Conservation (phyloP, 2,888 invertebrate genomes). For the Apocheima hispidaria region DNA sequence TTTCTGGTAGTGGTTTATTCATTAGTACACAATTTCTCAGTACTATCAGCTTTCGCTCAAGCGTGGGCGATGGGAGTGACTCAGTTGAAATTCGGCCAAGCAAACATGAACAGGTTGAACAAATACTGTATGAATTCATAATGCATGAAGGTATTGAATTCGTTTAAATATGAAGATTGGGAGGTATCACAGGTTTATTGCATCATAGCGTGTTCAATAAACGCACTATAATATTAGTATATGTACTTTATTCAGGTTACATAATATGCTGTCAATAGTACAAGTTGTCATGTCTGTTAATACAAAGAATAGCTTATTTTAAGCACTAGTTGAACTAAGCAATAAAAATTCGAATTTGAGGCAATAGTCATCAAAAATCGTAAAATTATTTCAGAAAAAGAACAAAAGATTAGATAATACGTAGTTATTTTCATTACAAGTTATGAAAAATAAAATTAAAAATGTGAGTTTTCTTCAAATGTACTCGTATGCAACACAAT, state of each 20-base stretch:
- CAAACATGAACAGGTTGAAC: constrained; percentile 78
- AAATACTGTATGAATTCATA: constrained; percentile 56
- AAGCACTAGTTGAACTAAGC: too few relatives aligned
- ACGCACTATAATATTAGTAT: constrained; percentile 4
- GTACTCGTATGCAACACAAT: too few relatives aligned
- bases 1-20: constrained; percentile 20
- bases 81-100: constrained; percentile 65
- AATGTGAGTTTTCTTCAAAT: too few relatives aligned
- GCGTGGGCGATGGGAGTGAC: constrained; percentile 54
- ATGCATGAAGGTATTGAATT: constrained; percentile 35
- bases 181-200: constrained; percentile 40
- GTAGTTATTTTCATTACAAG: too few relatives aligned
- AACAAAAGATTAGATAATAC: too few relatives aligned
- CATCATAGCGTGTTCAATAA: constrained; percentile 27
- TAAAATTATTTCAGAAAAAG: too few relatives aligned
- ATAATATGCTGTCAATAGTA: background rate
- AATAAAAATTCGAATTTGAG: too few relatives aligned
- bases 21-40: constrained; percentile 31
- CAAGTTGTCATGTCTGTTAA: too few relatives aligned
- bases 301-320: too few relatives aligned
- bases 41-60: constrained; percentile 52
- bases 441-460: too few relatives aligned
- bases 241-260: constrained; percentile 25
- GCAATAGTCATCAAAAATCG: too few relatives aligned
- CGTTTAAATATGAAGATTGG: constrained; percentile 31